Conservation (phyloP, 2,113 vertebrate species). For the Hiodon alosoides region DNA sequence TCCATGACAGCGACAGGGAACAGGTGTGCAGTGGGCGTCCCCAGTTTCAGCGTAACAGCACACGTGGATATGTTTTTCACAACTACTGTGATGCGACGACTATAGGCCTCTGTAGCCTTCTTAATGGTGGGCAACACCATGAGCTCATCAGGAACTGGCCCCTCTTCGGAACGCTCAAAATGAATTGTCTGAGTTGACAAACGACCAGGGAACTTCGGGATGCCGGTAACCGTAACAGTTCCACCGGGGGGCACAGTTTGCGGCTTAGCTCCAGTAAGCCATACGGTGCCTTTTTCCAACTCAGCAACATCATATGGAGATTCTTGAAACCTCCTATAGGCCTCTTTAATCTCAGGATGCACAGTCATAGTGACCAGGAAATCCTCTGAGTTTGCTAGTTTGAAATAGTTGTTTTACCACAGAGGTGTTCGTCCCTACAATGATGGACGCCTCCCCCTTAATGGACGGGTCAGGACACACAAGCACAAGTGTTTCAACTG, state of each 20-base stretch:
- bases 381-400: slow-evolving; percentile 1
- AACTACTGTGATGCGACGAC: neutral
- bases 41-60: neutral
- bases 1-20: slow-evolving; percentile 6
- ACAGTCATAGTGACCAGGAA: slow-evolving; percentile 10
- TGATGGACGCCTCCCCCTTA: neutral
- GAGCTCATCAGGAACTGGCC: neutral
- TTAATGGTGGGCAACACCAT: neutral
- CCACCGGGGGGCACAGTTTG: neutral
- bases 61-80: neutral
- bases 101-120: neutral
- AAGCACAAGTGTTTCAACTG: slow-evolving; percentile 7
- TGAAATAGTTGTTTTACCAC: neutral
- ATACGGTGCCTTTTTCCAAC: slow-evolving; percentile 1
- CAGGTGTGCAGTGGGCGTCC: slow-evolving; percentile 1
- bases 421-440: slow-evolving; percentile 9
- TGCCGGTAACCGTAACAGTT: neutral
- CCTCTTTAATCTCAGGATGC: slow-evolving; percentile 12
- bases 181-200: neutral
- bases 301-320: neutral
- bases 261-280: neutral
- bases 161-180: neutral
- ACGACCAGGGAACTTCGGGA: neutral
- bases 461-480: slow-evolving; percentile 4
- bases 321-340: slow-evolving; percentile 7